These are phyloP conservation scores for Acleris holmiana DNA, from an alignment of 2,888 invertebrate species.

Conservation along the genomic window DNA sequence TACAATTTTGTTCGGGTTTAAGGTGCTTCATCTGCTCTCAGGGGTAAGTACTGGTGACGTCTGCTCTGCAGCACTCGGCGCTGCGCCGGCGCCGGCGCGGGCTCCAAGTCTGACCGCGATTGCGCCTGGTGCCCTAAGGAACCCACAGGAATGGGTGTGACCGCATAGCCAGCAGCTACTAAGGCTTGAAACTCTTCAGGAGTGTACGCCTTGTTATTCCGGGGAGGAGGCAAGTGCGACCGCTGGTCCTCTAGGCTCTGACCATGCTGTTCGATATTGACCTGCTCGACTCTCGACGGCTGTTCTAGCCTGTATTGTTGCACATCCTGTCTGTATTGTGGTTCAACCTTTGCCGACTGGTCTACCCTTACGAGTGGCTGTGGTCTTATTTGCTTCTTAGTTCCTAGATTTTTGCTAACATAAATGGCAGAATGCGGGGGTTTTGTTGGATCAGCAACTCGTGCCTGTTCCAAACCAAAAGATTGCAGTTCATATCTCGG, in stretches of 20 bases:
- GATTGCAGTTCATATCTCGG: conserved; percentile 62
- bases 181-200: conserved; percentile 80
- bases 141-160: conserved; percentile 77
- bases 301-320: conserved; percentile 43
- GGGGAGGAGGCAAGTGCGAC: conserved; percentile 76
- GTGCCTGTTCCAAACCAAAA: conserved; percentile 54
- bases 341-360: conserved; percentile 44
- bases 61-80: conserved; percentile 57
- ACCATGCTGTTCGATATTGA: conserved; percentile 43
- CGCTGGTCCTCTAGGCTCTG: conserved; percentile 70
- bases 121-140: conserved; percentile 65
- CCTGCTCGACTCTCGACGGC: conserved; percentile 47
- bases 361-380: conserved; percentile 56
- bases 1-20: conserved; percentile 62
- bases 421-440: conserved; percentile 75
- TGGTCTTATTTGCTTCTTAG: conserved; percentile 60
- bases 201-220: conserved; percentile 79
- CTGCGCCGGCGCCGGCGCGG: conserved; percentile 49
- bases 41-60: conserved; percentile 75
- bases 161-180: conserved; percentile 78
- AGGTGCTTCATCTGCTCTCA: conserved; percentile 77
- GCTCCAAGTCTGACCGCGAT: conserved; percentile 67
- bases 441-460: conserved; percentile 61
- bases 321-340: conserved; percentile 36
- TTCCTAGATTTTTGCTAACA: conserved; percentile 70